Evolutionary conservation across 2,797 vertebrate species (phyloP), one percentile per base, ranked within the genome.

Genomic region (Urophycis tenuis): DNA sequence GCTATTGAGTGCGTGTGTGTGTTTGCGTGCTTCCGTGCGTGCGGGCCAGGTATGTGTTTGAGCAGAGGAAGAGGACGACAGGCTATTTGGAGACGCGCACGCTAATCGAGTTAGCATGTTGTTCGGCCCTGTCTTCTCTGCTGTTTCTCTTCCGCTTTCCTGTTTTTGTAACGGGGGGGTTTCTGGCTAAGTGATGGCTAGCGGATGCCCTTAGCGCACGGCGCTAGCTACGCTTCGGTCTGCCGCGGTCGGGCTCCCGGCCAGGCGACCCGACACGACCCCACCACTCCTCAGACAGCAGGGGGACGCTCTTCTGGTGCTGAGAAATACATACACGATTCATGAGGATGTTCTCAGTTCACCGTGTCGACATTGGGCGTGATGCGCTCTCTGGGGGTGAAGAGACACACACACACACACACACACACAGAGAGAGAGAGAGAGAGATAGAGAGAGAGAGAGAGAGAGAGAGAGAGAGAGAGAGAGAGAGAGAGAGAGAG

Each of bases 381-480:
- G 69, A 71, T 3, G 29, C 32, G 32, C 32, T 30, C 30, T 71
- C 29, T 71, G 4, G 69, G 19, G 60, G 69, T 71, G 33, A 33
- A 32, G 29, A 71, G 8, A 17, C 69, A 7, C 9, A n/a, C n/a
- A n/a, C n/a, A n/a, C n/a, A n/a, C n/a, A n/a, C n/a, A n/a, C n/a
- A n/a, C n/a, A n/a, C n/a, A n/a, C n/a, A n/a, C n/a, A n/a, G n/a
- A n/a, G n/a, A 25, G 10, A 41, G 72, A 25, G 72, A 30, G 72
- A 8, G 30, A 25, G 31, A 14, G 36, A n/a, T n/a, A n/a, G 30
- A 36, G 30, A 36, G 6, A 2, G 3, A 74, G 74, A 64, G 39
- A 81, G 74, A 60, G 36, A 33, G 76, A 71, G 10, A 76, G 78
- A 89, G n/a, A n/a, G n/a, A n/a, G n/a, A n/a, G n/a, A n/a, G n/a